Base-by-base conservation (phyloP, 2,113 vertebrate genomes). In the Calidris pygmaea region DNA sequence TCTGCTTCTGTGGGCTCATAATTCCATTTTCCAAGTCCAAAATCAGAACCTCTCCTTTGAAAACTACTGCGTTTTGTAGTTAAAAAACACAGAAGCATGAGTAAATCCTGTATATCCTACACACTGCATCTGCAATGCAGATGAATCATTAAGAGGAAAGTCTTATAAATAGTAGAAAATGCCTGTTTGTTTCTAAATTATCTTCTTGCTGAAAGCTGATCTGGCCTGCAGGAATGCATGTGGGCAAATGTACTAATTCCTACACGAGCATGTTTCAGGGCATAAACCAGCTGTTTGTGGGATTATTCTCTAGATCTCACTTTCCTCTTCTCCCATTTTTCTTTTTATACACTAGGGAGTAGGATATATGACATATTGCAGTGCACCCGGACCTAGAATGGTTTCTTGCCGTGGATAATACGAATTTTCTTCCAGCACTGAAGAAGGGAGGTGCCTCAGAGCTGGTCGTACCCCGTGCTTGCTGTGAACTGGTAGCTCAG, bases 101-200 rank as follows among this genome's bases (percentile, higher is more conserved):
- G 30, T 72, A 52, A 74, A 75, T 62, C 55, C 17, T 73, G 24
- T 32, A 35, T 53, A 34, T 37, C 43, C 37, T 78, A 24, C 37
- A 56, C 20, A 22, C 75, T 60, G 53, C 65, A 56, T 68, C n/a
- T 88, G 66, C 29, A 68, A 5, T 23, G 32, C 65, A 77, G 68
- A 66, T 73, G 37, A 55, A 56, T 58, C 67, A 34, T 68, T 65
- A 78, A 79, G 43, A 75, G 68, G 50, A 65, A 87, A 83, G 93
- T 93, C 23, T 95, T 97, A 94, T 76, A 96, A 91, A 96, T 97
- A 95, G 70, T 80, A 95, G 52, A 91, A 95, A 97, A 86, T 81
- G 80, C 26, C 21, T 27, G 39, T 52, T 93, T 14, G 2, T 84
- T 93, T 71, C 59, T 89, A 88, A 94, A 82, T 74, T 87, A 58